Conservation (phyloP, 2,113 vertebrate species). For the Odobenus rosmarus region DNA sequence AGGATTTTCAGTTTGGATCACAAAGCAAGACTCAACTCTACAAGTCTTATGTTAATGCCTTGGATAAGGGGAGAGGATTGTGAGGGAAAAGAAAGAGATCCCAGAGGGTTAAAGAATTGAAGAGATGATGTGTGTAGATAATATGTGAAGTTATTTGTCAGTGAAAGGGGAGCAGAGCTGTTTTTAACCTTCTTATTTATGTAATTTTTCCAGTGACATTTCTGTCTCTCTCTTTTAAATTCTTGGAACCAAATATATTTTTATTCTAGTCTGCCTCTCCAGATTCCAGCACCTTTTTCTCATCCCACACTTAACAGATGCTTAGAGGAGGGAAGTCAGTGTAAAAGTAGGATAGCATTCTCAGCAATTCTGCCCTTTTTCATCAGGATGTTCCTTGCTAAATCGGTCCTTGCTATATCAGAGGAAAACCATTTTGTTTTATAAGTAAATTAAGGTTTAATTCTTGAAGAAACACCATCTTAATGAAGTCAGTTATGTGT, state of each 20-base stretch:
- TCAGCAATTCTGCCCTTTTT: slow-evolving; percentile 73
- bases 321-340: slow-evolving; percentile 69
- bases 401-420: slow-evolving; percentile 65
- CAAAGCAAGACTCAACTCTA: neutral
- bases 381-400: slow-evolving; percentile 76
- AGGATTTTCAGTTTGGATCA: slow-evolving; percentile 19
- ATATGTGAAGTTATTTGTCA: slow-evolving; percentile 52
- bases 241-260: slow-evolving; percentile 71
- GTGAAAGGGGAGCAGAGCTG: slow-evolving; percentile 18
- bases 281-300: slow-evolving; percentile 77
- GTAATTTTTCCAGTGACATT: slow-evolving; percentile 57
- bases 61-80: neutral
- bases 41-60: slow-evolving; percentile 20
- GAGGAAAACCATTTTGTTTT: slow-evolving; percentile 69
- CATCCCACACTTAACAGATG: slow-evolving; percentile 81
- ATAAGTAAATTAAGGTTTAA: slow-evolving; percentile 28
- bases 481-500: slow-evolving; percentile 21
- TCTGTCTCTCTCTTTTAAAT: slow-evolving; percentile 49
- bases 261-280: slow-evolving; percentile 75
- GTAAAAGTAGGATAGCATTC: slow-evolving; percentile 77
- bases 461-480: slow-evolving; percentile 45
- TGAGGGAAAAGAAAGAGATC: neutral
- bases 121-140: neutral
- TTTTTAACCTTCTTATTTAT: slow-evolving; percentile 58
- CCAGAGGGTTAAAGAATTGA: slow-evolving; percentile 35